Percentiles rank a stretch among this genome's conserved stretches.
These are phyloP conservation scores for Aptenodytes forsteri DNA, from an alignment of 2,113 vertebrate species.

Conservation along the genomic window DNA sequence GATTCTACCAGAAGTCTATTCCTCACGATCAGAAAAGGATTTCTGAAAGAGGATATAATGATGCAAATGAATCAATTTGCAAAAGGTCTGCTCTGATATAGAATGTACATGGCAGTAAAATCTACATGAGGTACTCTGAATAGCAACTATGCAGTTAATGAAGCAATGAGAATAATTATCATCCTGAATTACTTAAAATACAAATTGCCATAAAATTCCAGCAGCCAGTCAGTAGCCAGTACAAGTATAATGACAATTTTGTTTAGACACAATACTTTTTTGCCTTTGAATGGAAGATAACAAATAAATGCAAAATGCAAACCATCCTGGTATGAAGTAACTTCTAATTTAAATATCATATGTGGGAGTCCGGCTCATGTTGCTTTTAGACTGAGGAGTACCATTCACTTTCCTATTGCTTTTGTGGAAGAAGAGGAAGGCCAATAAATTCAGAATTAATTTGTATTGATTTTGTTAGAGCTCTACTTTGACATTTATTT, in stretches of 20 bases:
- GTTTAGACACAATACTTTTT: neutral
- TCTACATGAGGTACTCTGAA: conserved; percentile 8
- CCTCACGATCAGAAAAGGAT: neutral
- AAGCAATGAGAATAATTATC: neutral
- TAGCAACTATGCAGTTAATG: neutral
- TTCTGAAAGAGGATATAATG: neutral
- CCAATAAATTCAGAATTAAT: neutral
- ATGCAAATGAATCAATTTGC: conserved; percentile 48
- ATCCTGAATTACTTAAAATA: neutral
- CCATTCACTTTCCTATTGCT: neutral
- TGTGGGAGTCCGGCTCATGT: neutral
- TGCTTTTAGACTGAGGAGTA: neutral
- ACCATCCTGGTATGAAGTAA: neutral
- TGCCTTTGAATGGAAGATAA: neutral
- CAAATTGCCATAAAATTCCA: neutral
- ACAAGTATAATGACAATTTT: neutral
- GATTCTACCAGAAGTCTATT: neutral
- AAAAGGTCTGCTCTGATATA: conserved; percentile 26
- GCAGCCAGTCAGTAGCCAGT: neutral
- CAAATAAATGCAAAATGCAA: neutral
- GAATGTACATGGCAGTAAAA: neutral
- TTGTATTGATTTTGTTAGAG: neutral
- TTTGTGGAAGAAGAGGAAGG: neutral
- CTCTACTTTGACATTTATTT: neutral
- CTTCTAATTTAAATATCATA: neutral